Conservation (phyloP, 2,113 vertebrate species). For the Tachysurus vachellii region DNA sequence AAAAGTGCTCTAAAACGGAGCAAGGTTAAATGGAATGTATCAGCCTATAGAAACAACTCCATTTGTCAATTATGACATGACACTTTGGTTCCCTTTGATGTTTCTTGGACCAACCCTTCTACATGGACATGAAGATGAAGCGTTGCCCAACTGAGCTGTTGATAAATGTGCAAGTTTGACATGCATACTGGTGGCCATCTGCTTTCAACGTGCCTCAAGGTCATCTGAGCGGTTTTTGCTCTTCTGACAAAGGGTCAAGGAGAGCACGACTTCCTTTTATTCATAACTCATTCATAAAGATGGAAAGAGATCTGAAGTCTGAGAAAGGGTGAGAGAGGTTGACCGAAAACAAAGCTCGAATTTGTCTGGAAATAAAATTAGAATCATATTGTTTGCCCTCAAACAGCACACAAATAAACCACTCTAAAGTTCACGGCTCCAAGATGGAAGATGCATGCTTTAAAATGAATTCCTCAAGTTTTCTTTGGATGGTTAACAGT, state of each 20-base stretch:
- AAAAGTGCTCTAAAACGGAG: no score
- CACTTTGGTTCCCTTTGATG: neutral
- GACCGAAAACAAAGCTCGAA: conserved; percentile 7
- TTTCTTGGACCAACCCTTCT: neutral
- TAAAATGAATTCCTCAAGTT: neutral
- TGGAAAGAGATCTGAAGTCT: conserved; percentile 24
- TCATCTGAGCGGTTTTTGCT: conserved; percentile 6
- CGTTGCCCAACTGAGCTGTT: neutral
- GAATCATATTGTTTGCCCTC: neutral
- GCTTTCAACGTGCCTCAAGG: conserved; percentile 1
- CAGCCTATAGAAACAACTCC: neutral
- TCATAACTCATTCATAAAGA: conserved; percentile 2
- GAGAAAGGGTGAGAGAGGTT: neutral
- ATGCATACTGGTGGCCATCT: neutral
- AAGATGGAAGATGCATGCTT: neutral
- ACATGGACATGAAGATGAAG: neutral
- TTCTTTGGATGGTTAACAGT: neutral
- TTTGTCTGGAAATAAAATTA: neutral
- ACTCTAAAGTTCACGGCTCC: neutral
- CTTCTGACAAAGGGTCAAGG: conserved; percentile 16
- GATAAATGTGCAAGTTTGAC: conserved; percentile 23
- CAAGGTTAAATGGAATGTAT: no score
- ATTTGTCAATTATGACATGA: neutral
- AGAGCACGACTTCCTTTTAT: conserved; percentile 26
- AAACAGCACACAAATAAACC: neutral